Evolutionary conservation across 2,888 invertebrate genomes (phyloP).

Genomic region (Agriopis leucophaearia): DNA sequence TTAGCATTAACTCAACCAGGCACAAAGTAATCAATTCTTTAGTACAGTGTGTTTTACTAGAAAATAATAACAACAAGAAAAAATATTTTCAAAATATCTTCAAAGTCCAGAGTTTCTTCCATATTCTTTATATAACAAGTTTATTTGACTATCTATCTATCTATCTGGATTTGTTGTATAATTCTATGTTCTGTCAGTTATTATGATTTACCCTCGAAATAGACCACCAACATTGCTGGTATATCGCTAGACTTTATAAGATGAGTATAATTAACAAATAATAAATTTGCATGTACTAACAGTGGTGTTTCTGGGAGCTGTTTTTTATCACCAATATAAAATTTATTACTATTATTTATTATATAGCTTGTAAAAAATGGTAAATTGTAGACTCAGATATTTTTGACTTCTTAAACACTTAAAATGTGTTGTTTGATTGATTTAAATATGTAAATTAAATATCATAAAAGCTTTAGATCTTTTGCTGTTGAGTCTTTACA

Average conservation of each 20-base stretch:
- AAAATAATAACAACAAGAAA: no score
- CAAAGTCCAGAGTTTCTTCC: no score
- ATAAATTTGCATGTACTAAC: slow-evolving; percentile 10
- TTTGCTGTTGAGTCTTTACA: not conserved
- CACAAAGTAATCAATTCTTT: slow-evolving; percentile 1
- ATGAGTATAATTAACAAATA: slow-evolving; percentile 17
- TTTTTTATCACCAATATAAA: not conserved
- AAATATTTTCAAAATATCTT: no score
- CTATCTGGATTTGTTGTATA: not conserved
- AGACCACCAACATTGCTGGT: slow-evolving; percentile 10
- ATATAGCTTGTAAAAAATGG: no score
- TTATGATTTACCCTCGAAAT: slow-evolving; percentile 21
- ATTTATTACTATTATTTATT: not conserved
- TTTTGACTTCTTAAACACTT: no score
- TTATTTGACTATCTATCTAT: no score
- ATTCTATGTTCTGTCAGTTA: slow-evolving; percentile 17
- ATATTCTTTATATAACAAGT: no score
- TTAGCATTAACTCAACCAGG: no score
- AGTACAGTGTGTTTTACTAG: no score
- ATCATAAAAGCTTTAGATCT: not conserved
- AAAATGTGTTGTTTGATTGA: no score
- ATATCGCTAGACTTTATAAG: slow-evolving; percentile 7
- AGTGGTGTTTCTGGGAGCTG: slow-evolving; percentile 1
- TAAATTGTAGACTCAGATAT: no score
- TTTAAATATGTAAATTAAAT: not conserved